These are phyloP conservation scores for Asarcornis scutulata DNA, from an alignment of 2,113 vertebrate species.

Conservation along the genomic window DNA sequence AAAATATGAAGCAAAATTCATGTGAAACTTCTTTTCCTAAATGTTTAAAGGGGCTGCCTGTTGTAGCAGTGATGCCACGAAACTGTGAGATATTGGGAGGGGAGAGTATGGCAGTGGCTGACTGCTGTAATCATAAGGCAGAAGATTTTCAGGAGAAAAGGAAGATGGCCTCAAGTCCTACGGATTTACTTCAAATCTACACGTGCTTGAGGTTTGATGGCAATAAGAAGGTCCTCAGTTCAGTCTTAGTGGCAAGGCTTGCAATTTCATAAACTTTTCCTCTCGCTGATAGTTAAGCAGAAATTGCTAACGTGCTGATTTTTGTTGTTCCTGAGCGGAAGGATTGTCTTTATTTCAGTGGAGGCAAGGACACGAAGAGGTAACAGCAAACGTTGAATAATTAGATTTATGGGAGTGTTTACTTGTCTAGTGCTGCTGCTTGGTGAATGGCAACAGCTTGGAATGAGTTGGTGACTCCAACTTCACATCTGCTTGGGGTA, in stretches of 20 bases:
- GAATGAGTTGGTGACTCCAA: neutral
- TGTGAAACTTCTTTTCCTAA: neutral
- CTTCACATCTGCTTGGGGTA: neutral
- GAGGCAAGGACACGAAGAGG: neutral
- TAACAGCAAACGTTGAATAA: neutral
- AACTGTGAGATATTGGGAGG: neutral
- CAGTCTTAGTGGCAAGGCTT: neutral
- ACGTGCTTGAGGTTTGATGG: neutral
- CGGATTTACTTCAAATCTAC: neutral
- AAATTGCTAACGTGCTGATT: neutral
- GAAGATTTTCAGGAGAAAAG: neutral
- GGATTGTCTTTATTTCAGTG: neutral
- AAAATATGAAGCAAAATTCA: neutral
- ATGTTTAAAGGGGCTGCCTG: neutral
- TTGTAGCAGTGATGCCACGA: neutral
- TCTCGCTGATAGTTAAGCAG: neutral
- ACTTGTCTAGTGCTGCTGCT: neutral
- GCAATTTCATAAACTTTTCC: neutral
- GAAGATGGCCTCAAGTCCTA: neutral
- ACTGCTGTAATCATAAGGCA: neutral
- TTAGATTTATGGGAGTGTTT: neutral
- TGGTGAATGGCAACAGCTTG: neutral
- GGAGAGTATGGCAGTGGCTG: neutral
- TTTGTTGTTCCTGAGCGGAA: neutral
- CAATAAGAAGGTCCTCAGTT: neutral